Evolutionary conservation across 1,140 invertebrate species (phyloP), one percentile per base, ranked within the genome.

Genomic region (Drosophila nikananu): DNA sequence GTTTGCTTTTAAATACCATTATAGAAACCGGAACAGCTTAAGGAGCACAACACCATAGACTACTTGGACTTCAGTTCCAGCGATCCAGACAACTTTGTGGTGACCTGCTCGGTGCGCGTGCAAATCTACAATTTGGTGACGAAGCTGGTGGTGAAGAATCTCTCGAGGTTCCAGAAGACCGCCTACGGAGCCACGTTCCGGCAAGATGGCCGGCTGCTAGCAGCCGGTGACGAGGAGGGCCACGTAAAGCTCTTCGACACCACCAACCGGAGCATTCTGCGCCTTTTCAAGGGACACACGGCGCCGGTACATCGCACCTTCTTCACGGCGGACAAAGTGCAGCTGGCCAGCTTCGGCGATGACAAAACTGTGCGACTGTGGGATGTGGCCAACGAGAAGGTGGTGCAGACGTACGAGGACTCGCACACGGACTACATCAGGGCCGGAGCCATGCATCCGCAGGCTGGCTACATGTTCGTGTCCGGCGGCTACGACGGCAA

Each of bases 401-500:
- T 95, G 94, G 80, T 96, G 87, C 79, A 94, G 37, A 95, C 93
- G 21, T 98, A 96, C 91, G 95, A 95, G 66, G 95, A 95, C 76
- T 49, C 60, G 9, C 97, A 98, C 93, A 95, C 92, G 35, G 97
- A 98, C 93, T 98, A 98, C 93, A 94, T 98, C 9, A 94, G 97
- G 89, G 96, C 97, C 48, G 97, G 97, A 35, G 95, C 95, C 49
- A 94, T 96, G n/a, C 97, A 96, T 93, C 95, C 96, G 10, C 94
- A 96, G 39, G 96, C 96, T 8, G 94, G 95, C 41, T 95, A 97
- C 89, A 95, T 97, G 63, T 94, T 98, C 59, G 83, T 98, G 51
- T 97, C 97, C 6, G 99, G 98, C 44, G 96, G 97, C n/a, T 99
- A 99, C 94, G 99, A 99, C 94, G 96, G 98, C 92, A 96, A 95